Base-by-base conservation (phyloP, 2,888 invertebrate species). In the Achlya flavicornis region DNA sequence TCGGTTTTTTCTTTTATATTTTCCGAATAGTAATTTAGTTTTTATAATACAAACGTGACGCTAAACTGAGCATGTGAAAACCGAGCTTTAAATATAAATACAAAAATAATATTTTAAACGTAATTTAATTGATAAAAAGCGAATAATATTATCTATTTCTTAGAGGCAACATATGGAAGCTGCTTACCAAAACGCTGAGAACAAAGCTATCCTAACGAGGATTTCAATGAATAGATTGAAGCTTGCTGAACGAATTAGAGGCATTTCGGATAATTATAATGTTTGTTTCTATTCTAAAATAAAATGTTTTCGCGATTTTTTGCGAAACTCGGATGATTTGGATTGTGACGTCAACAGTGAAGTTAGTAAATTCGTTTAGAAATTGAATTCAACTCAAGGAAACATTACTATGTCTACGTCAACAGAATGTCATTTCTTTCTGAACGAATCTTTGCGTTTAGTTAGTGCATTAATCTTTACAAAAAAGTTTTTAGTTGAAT, bases 171-270 rank as follows among this genome's bases (percentile, higher is more conserved):
- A 88, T 87, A 89, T 84, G 85, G 83, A 66, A 16, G 1, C 61
- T 16, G 84, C 94, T 94, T 88, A 95, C 95, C 94, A 92, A 78
- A 95, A 95, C 32, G 90, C 77, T 14, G 93, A 81, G 33, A 95
- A 73, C 59, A 95, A 83, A 35, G 85, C 69, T 10, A 95, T 87
- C 0, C 95, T 90, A 63, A 95, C 80, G 35, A 88, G 77, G 58
- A 95, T 89, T 83, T 95, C 95, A 35, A 94, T 77, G 66, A 94
- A 87, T 78, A 94, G 81, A 80, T 89, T 92, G 65, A 84, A 86
- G 76, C 83, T 92, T 1, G 92, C 91, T 0, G 93, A 91, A 72
- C 93, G 89, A 75, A 92, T 87, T 70, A 93, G 72, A 57, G 92
- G 91, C 93, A 93, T 93, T 82, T 82, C 88, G 61, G 58, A 58